phyloP scores from a whole-genome alignment of 2,888 invertebrate species.

The Pteria penguin region DNA sequence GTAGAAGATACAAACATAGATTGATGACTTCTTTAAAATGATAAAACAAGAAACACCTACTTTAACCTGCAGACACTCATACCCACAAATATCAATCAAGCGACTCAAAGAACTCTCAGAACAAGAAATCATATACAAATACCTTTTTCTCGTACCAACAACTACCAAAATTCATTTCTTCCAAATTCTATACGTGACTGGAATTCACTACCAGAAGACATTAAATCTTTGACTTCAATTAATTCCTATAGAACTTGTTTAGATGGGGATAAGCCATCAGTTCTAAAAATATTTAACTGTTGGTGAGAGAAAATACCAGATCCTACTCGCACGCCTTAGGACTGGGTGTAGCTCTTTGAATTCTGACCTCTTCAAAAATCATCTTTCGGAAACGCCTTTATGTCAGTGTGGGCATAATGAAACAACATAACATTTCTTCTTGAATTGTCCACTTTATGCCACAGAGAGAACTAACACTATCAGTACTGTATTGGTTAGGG shows the following conservation, averaged over 20 bases:
- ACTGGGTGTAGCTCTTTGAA: background rate
- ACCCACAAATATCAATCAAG: background rate
- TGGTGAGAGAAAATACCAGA: conserved; percentile 1
- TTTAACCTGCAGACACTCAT: background rate
- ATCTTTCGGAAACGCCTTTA: background rate
- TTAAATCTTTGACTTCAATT: background rate
- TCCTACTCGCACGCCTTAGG: background rate
- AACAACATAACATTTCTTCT: background rate
- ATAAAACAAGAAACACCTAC: background rate
- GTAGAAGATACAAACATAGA: conserved; percentile 1
- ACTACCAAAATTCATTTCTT: background rate
- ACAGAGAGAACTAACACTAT: background rate
- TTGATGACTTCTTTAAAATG: background rate
- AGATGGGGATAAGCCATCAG: background rate
- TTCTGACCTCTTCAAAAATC: background rate
- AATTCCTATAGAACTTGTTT: background rate
- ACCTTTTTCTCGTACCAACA: background rate
- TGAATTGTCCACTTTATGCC: background rate
- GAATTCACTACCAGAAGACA: background rate
- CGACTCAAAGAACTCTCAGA: background rate
- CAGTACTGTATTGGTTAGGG: background rate
- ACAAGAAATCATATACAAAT: background rate
- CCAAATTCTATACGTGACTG: background rate
- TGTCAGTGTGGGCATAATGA: background rate
- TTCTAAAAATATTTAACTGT: background rate